Evolutionary conservation across 2,888 invertebrate species (phyloP).

Genomic region (Strigamia maritima): DNA sequence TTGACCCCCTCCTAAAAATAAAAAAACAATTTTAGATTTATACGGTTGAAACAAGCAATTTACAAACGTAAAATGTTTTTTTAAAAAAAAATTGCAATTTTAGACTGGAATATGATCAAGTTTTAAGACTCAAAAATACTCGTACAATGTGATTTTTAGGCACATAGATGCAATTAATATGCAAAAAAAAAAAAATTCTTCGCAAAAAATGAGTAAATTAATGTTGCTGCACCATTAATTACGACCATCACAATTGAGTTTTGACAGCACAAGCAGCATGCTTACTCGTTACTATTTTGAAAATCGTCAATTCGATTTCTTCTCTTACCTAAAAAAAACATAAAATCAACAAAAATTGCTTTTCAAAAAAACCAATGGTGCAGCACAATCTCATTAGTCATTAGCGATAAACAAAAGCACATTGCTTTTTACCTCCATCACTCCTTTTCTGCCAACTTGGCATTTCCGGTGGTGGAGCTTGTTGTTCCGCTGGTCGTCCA

Average conservation of each 20-base stretch:
- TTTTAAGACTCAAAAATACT: too few species aligned
- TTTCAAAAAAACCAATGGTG: background rate
- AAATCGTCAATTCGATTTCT: background rate
- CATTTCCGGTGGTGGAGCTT: slow-evolving; percentile 95
- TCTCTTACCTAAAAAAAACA: background rate
- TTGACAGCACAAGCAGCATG: background rate
- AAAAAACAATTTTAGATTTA: too few species aligned
- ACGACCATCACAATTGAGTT: background rate
- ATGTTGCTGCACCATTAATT: background rate
- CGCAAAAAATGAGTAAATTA: too few species aligned
- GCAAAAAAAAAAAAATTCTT: too few species aligned
- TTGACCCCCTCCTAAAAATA: slow-evolving; percentile 29
- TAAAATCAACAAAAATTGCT: background rate
- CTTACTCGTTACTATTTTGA: slow-evolving; percentile 16
- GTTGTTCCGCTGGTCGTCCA: slow-evolving; percentile 84
- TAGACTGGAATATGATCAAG: too few species aligned
- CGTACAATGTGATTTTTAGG: too few species aligned
- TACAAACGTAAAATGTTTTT: too few species aligned
- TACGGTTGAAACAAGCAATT: too few species aligned
- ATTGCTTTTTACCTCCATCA: slow-evolving; percentile 42
- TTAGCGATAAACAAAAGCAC: background rate
- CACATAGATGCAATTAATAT: too few species aligned
- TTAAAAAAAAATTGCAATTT: too few species aligned
- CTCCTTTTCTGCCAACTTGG: slow-evolving; percentile 80
- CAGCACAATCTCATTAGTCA: background rate